These are phyloP conservation scores for Crematogaster levior DNA, from an alignment of 2,888 invertebrate genomes.

Conservation along the genomic window DNA sequence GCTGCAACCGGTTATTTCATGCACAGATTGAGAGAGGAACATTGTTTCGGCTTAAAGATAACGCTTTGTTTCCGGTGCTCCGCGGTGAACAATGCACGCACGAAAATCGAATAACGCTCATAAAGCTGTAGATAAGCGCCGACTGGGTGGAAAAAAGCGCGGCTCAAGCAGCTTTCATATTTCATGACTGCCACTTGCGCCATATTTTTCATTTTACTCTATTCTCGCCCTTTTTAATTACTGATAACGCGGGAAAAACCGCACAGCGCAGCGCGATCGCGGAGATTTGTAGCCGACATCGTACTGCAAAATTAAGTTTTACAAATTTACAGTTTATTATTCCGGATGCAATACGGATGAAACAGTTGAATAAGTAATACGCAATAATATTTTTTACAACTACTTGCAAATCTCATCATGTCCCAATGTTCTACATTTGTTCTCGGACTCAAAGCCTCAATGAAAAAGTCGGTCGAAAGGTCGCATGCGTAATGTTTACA, in stretches of 20 bases:
- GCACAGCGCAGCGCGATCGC: slow-evolving; percentile 15
- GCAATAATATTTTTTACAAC: slow-evolving; percentile 30
- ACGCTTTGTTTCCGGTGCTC: slow-evolving; percentile 74
- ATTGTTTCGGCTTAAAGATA: slow-evolving; percentile 76
- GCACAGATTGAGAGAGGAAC: slow-evolving; percentile 74
- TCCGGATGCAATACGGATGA: slow-evolving; percentile 30
- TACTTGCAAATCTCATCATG: background rate
- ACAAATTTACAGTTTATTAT: slow-evolving; percentile 56
- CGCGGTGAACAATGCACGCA: slow-evolving; percentile 69
- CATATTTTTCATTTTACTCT: slow-evolving; percentile 53
- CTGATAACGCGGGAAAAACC: slow-evolving; percentile 54
- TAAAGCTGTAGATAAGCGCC: slow-evolving; percentile 73
- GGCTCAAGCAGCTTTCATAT: slow-evolving; percentile 73
- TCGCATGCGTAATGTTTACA: background rate
- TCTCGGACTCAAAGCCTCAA: background rate
- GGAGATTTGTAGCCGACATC: slow-evolving; percentile 36
- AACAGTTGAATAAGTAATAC: slow-evolving; percentile 26
- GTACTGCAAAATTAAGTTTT: slow-evolving; percentile 49
- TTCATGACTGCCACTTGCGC: slow-evolving; percentile 59
- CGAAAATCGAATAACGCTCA: slow-evolving; percentile 75
- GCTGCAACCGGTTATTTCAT: slow-evolving; percentile 72
- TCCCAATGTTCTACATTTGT: background rate
- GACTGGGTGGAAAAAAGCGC: slow-evolving; percentile 61
- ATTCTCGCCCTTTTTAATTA: slow-evolving; percentile 71
- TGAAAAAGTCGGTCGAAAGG: background rate